These are phyloP conservation scores for Ectemnius cavifrons DNA, from an alignment of 2,888 invertebrate genomes.

Conservation along the genomic window DNA sequence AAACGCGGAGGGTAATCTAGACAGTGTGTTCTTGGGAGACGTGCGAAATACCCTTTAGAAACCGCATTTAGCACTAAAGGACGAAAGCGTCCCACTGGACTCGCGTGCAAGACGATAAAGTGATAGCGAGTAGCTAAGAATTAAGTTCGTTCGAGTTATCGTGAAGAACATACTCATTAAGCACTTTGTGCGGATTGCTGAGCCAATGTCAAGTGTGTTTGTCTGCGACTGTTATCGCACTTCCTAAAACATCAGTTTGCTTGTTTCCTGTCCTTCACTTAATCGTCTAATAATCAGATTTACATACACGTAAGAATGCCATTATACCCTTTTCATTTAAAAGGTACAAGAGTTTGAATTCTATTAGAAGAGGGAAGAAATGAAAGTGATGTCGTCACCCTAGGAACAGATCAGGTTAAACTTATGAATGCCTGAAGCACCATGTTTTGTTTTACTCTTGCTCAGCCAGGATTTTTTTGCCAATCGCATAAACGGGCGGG, in stretches of 20 bases:
- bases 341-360: too few species aligned
- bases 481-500: too few species aligned
- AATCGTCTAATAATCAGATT: background rate
- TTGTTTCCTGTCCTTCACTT: background rate
- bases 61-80: constrained; percentile 49
- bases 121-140: constrained; percentile 29
- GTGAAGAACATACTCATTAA: constrained; percentile 48
- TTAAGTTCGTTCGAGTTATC: constrained; percentile 42
- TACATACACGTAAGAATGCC: too few species aligned
- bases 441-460: too few species aligned
- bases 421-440: too few species aligned
- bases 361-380: too few species aligned
- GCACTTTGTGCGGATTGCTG: constrained; percentile 17
- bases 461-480: too few species aligned
- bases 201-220: constrained; percentile 37
- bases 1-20: background rate
- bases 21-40: background rate
- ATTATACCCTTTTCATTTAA: too few species aligned
- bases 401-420: too few species aligned
- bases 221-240: constrained; percentile 31
- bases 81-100: constrained; percentile 24
- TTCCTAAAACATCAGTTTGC: background rate
- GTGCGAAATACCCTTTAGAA: constrained; percentile 2
- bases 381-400: too few species aligned
- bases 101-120: constrained; percentile 36